phyloP scores from a whole-genome alignment of 2,888 invertebrate genomes.

The Deladenus siricidicola region DNA sequence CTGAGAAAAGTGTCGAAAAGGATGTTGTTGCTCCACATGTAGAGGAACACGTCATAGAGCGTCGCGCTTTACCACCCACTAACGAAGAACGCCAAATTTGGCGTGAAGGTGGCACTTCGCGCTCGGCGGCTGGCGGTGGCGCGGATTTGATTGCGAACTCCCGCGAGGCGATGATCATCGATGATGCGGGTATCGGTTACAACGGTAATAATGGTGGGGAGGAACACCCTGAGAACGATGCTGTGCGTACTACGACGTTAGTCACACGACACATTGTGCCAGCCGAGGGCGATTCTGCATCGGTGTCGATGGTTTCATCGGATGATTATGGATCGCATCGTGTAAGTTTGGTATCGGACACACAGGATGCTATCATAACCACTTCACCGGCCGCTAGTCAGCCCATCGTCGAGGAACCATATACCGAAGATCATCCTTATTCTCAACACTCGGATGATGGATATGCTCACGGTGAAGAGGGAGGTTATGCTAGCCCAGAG shows the following conservation, averaged over 20 bases:
- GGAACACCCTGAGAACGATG: slow-evolving; percentile 12
- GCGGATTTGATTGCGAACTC: slow-evolving; percentile 25
- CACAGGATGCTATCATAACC: neutral
- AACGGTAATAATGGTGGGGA: too few relatives aligned
- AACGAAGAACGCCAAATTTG: slow-evolving; percentile 42
- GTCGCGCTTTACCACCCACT: slow-evolving; percentile 36
- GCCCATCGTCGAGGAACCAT: neutral
- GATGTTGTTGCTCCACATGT: slow-evolving; percentile 13
- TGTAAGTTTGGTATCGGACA: neutral
- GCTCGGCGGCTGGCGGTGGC: slow-evolving; percentile 8
- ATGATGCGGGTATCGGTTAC: slow-evolving; percentile 18
- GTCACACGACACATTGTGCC: slow-evolving; percentile 23
- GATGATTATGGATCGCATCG: neutral
- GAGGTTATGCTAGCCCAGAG: too few relatives aligned
- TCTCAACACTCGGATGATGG: too few relatives aligned
- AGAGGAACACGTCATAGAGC: slow-evolving; percentile 38
- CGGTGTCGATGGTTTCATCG: neutral
- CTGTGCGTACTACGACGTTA: slow-evolving; percentile 13
- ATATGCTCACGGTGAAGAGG: too few relatives aligned
- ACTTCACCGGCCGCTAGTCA: neutral
- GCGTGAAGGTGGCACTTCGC: slow-evolving; percentile 16
- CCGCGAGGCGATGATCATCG: slow-evolving; percentile 33
- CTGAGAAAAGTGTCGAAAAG: neutral
- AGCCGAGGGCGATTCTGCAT: slow-evolving; percentile 1
- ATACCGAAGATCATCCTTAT: neutral